A percentile compares a stretch with the other conserved stretches of the same genome.
Conservation (phyloP, 1,140 invertebrate species). For the Cherax quadricarinatus region DNA sequence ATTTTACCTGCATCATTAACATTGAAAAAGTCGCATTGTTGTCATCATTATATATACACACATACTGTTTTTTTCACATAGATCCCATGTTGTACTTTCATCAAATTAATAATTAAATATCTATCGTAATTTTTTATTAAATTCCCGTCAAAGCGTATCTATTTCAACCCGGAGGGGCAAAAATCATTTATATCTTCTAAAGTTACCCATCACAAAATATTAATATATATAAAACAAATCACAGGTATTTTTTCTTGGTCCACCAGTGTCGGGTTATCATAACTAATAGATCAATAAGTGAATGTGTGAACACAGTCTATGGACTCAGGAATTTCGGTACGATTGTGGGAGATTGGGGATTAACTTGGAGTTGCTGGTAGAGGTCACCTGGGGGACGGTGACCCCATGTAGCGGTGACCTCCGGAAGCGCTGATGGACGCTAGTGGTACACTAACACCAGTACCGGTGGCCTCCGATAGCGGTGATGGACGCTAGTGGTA, state of each 20-base stretch:
- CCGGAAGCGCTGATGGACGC: too few relatives aligned
- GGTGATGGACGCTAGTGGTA: too few relatives aligned
- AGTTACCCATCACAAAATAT: constrained; percentile 7
- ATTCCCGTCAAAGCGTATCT: constrained; percentile 6
- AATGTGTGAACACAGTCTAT: too few relatives aligned
- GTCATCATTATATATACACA: neutral
- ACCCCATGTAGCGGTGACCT: too few relatives aligned
- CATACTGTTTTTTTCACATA: neutral
- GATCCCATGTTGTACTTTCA: neutral
- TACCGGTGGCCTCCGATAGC: too few relatives aligned
- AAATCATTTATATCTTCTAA: neutral
- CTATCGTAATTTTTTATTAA: constrained; percentile 1
- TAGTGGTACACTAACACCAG: too few relatives aligned
- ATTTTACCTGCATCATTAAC: neutral
- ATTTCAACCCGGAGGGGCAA: neutral
- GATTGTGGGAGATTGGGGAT: too few relatives aligned
- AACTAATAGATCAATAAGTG: neutral
- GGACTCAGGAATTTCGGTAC: too few relatives aligned
- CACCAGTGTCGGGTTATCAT: neutral
- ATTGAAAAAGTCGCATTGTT: neutral
- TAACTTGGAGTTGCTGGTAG: too few relatives aligned
- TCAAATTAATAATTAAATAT: neutral
- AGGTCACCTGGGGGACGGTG: too few relatives aligned
- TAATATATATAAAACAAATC: neutral
- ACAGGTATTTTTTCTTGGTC: neutral